Conservation (phyloP, 2,113 vertebrate species). For the Elephantulus edwardii region DNA sequence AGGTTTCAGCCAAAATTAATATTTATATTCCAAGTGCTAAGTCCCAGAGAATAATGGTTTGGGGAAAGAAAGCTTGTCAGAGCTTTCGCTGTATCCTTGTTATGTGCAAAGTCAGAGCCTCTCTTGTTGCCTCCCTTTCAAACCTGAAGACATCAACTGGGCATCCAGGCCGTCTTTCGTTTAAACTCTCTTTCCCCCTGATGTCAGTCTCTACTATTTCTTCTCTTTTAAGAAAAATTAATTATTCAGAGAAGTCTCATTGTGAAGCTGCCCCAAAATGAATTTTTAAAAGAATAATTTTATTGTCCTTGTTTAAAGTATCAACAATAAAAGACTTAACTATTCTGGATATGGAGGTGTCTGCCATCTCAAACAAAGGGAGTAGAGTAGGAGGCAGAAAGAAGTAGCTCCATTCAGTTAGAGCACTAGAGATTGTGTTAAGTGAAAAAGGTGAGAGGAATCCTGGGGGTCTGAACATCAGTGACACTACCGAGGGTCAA, state of each 20-base stretch:
- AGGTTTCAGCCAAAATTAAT: slow-evolving; percentile 33
- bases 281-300: slow-evolving; percentile 58
- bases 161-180: slow-evolving; percentile 59
- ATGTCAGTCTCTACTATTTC: slow-evolving; percentile 43
- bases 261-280: slow-evolving; percentile 53
- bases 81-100: slow-evolving; percentile 38
- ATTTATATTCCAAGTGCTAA: slow-evolving; percentile 25
- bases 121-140: slow-evolving; percentile 56
- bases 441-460: slow-evolving; percentile 23
- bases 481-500: neutral
- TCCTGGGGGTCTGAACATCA: neutral
- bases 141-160: slow-evolving; percentile 61
- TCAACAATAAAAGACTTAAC: slow-evolving; percentile 42
- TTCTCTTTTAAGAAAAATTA: slow-evolving; percentile 56
- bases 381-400: neutral
- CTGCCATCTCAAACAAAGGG: neutral
- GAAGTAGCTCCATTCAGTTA: neutral
- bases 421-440: neutral
- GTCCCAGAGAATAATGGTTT: slow-evolving; percentile 56
- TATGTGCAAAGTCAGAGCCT: slow-evolving; percentile 41
- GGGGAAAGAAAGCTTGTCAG: slow-evolving; percentile 55
- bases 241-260: slow-evolving; percentile 51
- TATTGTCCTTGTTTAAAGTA: slow-evolving; percentile 48
- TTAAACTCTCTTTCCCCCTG: slow-evolving; percentile 57
- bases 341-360: neutral